phyloP scores from a whole-genome alignment of 2,888 invertebrate genomes.

The Syritta pipiens region DNA sequence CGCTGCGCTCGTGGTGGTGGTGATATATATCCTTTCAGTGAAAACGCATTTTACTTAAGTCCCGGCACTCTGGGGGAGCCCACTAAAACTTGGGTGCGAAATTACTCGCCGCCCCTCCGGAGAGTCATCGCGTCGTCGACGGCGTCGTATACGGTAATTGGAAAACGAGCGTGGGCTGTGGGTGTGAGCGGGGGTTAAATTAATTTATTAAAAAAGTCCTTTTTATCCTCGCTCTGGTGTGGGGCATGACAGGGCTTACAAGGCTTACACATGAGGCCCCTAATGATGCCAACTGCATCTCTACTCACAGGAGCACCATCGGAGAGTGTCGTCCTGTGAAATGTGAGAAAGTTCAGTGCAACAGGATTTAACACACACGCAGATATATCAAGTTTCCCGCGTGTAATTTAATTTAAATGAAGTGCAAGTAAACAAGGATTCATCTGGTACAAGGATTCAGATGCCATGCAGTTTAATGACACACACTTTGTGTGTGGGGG shows the following conservation, averaged over 20 bases:
- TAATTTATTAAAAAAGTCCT: constrained; percentile 53
- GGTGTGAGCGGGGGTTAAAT: constrained; percentile 17
- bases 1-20: no score
- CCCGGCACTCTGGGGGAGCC: background rate
- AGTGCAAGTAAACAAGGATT: constrained; percentile 50
- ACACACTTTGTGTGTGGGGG: background rate
- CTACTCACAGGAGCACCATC: constrained; percentile 3
- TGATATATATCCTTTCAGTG: constrained; percentile 17
- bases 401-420: constrained; percentile 46
- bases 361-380: background rate
- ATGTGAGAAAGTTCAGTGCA: constrained; percentile 8
- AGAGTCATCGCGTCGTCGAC: background rate
- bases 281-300: constrained; percentile 52
- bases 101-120: background rate
- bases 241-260: background rate
- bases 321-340: constrained; percentile 2
- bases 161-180: constrained; percentile 1
- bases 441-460: constrained; percentile 4
- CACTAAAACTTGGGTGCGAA: constrained; percentile 3
- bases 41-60: constrained; percentile 21
- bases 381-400: background rate
- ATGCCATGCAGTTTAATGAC: constrained; percentile 27
- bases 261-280: constrained; percentile 3
- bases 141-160: constrained; percentile 9
- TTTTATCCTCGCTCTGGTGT: background rate